Conservation (phyloP, 2,888 invertebrate genomes). For the Drosophila atripex region DNA sequence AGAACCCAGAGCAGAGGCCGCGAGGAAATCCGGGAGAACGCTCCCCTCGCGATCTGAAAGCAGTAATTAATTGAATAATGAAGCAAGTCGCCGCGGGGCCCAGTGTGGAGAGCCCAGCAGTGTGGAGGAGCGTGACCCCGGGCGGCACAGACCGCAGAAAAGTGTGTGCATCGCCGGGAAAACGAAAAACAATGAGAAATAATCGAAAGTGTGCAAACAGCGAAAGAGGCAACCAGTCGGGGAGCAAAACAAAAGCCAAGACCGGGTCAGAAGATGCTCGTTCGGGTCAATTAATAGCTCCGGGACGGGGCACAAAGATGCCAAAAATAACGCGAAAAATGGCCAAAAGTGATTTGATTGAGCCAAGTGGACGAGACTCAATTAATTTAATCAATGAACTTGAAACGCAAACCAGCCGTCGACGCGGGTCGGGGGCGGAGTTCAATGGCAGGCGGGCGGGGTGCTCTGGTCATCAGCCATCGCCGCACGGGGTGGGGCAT, state of each 20-base stretch:
- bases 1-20: slow-evolving; percentile 44
- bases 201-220: slow-evolving; percentile 2
- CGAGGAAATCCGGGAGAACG: slow-evolving; percentile 14
- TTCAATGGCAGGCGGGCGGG: slow-evolving; percentile 14
- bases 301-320: background rate
- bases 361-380: slow-evolving; percentile 20
- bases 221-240: too few relatives aligned
- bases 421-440: slow-evolving; percentile 16
- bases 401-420: slow-evolving; percentile 38
- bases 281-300: slow-evolving; percentile 9
- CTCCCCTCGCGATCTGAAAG: background rate
- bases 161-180: background rate
- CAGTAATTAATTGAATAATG: slow-evolving; percentile 18
- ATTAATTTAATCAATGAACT: slow-evolving; percentile 67
- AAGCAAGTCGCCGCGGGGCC: slow-evolving; percentile 22
- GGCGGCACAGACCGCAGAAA: slow-evolving; percentile 12
- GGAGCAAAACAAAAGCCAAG: slow-evolving; percentile 1
- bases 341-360: slow-evolving; percentile 28
- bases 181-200: background rate
- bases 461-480: background rate
- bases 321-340: background rate
- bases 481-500: too few relatives aligned
- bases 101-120: background rate
- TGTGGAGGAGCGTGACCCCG: background rate
- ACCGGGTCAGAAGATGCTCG: background rate